Evolutionary conservation across 23 tunicate genomes (phyloP), one percentile per base, ranked within the genome.

Genomic region (Trididemnum miniatum): DNA sequence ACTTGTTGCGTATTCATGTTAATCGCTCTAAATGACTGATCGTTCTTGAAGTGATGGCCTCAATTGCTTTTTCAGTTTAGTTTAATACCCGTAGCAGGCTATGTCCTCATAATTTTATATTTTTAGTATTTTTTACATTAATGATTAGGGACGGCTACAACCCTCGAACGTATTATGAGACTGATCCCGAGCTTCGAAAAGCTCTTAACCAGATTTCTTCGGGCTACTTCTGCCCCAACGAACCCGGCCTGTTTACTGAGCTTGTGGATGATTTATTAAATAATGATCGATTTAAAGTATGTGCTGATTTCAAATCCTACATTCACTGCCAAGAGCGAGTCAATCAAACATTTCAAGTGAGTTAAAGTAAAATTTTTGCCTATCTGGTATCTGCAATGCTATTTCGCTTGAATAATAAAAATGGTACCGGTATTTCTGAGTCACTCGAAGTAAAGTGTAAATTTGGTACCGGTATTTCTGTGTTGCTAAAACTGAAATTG

Each of bases 281-380:
- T 39, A 82, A 85, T 67, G 98, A 94, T 71, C 78, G 98, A 35
- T 94, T 94, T 73, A 94, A 94, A 62, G 18, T 94, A 63, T 51
- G 72, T 22, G 98, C 98, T 20, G 98, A 94, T 64, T 94, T 94
- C 26, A 72, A 94, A 51, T 77, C 90, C 22, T 94, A 88, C 64
- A 73, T 94, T 34, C 65, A 88, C 22, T 88, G 94, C 84, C 98
- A 94, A 57, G 98, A 94, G 3, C 40, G 37, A 66, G 98, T 94
- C 76, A 77, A 72, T 34, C 87, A 80, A 44, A 84, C 85, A n/a
- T 94, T 44, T 80, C 88, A 84, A 92, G 98, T 94, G 38, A 34
- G 88, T 66, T 82, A 37, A n/a, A n/a, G n/a, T n/a, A n/a, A n/a
- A n/a, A n/a, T n/a, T n/a, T n/a, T n/a, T n/a, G n/a, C n/a, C n/a